A percentile compares a stretch with the other conserved stretches of the same genome.
phyloP scores from a whole-genome alignment of 2,113 vertebrate species.

The Apaloderma vittatum region DNA sequence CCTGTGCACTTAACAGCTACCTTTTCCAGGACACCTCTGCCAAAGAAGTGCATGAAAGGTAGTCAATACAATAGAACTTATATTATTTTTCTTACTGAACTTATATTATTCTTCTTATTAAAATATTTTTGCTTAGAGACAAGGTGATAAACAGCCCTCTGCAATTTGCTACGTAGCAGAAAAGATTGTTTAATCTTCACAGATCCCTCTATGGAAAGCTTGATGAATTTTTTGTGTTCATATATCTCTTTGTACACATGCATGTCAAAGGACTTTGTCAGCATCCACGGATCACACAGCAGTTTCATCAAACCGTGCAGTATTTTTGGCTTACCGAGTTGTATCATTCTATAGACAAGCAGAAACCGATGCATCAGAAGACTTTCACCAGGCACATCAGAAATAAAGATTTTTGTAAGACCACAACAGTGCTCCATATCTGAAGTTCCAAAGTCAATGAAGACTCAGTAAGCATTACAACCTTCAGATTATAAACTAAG shows the following conservation, averaged over 20 bases:
- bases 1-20: not conserved
- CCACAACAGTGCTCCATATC: not conserved
- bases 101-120: slow-evolving; percentile 4
- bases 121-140: slow-evolving; percentile 18
- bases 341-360: not conserved
- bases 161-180: slow-evolving; percentile 13
- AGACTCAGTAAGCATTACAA: rapidly evolving
- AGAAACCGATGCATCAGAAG: not conserved
- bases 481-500: not conserved
- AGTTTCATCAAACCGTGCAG: not conserved
- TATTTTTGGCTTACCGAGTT: not conserved
- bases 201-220: not conserved
- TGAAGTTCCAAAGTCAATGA: not conserved
- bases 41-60: not conserved
- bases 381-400: not conserved
- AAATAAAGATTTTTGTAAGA: not conserved
- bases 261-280: not conserved
- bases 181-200: not conserved
- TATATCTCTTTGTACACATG: not conserved
- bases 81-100: not conserved
- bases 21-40: not conserved
- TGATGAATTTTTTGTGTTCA: not conserved
- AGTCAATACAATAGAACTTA: not conserved
- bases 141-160: not conserved
- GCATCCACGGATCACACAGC: not conserved